Evolutionary conservation across 2,113 vertebrate genomes (phyloP), one percentile per base, ranked within the genome.

Genomic region (Oncorhynchus nerka): DNA sequence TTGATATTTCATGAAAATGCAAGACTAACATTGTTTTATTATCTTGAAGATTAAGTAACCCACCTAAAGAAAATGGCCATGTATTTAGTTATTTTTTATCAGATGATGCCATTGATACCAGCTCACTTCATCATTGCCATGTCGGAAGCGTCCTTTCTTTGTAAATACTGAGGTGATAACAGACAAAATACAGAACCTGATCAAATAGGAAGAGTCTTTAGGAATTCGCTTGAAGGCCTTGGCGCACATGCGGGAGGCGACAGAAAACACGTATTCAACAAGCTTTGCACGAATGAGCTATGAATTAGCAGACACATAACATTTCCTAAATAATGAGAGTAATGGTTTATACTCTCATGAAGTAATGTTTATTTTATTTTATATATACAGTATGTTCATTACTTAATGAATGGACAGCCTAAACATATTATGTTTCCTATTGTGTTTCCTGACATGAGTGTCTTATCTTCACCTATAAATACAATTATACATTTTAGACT

Each of bases 101-200:
- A 90, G 85, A 90, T 83, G 86, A 82, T 86, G 82, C 80, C 80
- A 83, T 81, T 85, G 84, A 91, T 88, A 87, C 68, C 79, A 73
- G 67, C 79, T 87, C 90, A 83, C 88, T 91, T 91, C 84, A 90
- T 91, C 93, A 89, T 77, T 87, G 89, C 87, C 93, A 90, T 85
- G 89, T 91, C 91, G 90, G 92, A 93, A 93, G 86, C 87, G 80
- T 89, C 81, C 87, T 45, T 45, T 45, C 39, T 93, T 90, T 91
- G 90, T 92, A 92, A 93, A 90, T 86, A 91, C 83, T 77, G 80
- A 86, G 90, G 93, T 90, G 92, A 89, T 92, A 92, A 93, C 89
- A 94, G 93, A 94, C 91, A 91, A 77, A 90, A 92, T 87, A 87
- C 92, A 93, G 90, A 84, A 83, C 84, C 82, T 26, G 83, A 88